These are phyloP conservation scores for Napeogenes sylphis DNA, from an alignment of 2,888 invertebrate genomes.

Conservation along the genomic window DNA sequence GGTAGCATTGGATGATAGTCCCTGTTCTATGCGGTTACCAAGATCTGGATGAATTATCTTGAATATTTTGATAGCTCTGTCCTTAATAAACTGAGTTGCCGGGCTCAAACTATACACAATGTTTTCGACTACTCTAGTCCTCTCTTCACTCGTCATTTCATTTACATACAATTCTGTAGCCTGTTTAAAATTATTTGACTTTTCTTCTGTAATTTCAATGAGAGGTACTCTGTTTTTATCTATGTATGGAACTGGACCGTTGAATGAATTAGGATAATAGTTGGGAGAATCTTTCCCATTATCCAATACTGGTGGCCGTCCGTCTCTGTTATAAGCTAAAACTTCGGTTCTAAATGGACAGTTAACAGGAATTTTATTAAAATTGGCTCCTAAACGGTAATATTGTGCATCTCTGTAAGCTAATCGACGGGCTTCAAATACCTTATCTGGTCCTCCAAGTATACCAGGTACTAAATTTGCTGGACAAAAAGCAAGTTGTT, in stretches of 20 bases:
- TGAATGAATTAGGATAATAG: slow-evolving; percentile 96
- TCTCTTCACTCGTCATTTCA: slow-evolving; percentile 84
- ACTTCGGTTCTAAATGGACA: slow-evolving; percentile 85
- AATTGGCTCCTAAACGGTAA: slow-evolving; percentile 91
- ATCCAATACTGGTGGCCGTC: slow-evolving; percentile 83
- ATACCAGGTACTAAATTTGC: slow-evolving; percentile 93
- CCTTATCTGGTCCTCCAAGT: slow-evolving; percentile 92
- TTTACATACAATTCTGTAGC: slow-evolving; percentile 86
- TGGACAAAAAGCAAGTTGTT: slow-evolving; percentile 92
- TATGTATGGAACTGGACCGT: slow-evolving; percentile 84
- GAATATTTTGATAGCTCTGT: slow-evolving; percentile 86
- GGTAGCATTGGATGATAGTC: slow-evolving; percentile 41
- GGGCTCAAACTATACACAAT: slow-evolving; percentile 84
- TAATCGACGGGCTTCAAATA: slow-evolving; percentile 89
- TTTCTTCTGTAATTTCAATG: slow-evolving; percentile 80
- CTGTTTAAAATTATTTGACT: slow-evolving; percentile 93
- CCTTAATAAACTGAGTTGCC: slow-evolving; percentile 79
- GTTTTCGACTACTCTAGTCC: slow-evolving; percentile 86
- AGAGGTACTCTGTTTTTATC: slow-evolving; percentile 74
- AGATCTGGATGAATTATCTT: slow-evolving; percentile 86
- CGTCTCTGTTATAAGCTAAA: slow-evolving; percentile 91
- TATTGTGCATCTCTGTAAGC: slow-evolving; percentile 92
- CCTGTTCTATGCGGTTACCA: slow-evolving; percentile 71
- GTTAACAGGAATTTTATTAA: slow-evolving; percentile 93
- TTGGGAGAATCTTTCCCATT: slow-evolving; percentile 93